phyloP scores from a whole-genome alignment of 2,888 invertebrate species.

The Hipparchia semele region DNA sequence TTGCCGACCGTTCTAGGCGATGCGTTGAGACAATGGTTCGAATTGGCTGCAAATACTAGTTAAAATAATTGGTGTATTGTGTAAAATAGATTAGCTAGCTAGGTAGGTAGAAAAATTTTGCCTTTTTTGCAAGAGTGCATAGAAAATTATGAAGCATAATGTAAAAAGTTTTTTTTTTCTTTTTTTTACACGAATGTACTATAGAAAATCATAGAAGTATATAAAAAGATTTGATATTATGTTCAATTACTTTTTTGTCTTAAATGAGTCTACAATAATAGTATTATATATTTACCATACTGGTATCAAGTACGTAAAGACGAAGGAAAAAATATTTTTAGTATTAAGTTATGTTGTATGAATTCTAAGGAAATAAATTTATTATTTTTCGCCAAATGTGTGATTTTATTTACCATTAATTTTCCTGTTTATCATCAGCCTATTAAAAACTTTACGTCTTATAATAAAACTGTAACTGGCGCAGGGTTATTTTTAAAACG shows the following conservation, averaged over 20 bases:
- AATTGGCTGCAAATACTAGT: constrained; percentile 89
- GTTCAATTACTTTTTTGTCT: background rate
- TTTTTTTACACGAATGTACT: too few relatives aligned
- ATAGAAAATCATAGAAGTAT: background rate
- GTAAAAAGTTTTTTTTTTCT: background rate
- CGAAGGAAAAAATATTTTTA: background rate
- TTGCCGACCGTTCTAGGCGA: constrained; percentile 96
- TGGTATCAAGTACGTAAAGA: background rate
- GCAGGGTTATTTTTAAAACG: too few relatives aligned
- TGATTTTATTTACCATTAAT: too few relatives aligned
- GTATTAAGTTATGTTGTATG: background rate
- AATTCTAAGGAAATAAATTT: background rate
- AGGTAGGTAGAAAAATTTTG: background rate
- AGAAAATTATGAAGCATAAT: background rate
- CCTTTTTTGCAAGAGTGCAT: background rate
- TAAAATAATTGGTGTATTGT: constrained; percentile 40
- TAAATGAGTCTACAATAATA: background rate
- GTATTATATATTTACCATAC: background rate
- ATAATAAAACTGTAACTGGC: too few relatives aligned
- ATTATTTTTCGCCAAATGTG: background rate
- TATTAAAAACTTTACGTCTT: too few relatives aligned
- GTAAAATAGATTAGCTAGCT: background rate
- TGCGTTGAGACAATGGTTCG: constrained; percentile 99
- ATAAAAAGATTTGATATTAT: background rate
- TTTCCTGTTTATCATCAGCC: too few relatives aligned